These are phyloP conservation scores for Leptocoma aspasia DNA, from an alignment of 2,113 vertebrate genomes.

Conservation along the genomic window DNA sequence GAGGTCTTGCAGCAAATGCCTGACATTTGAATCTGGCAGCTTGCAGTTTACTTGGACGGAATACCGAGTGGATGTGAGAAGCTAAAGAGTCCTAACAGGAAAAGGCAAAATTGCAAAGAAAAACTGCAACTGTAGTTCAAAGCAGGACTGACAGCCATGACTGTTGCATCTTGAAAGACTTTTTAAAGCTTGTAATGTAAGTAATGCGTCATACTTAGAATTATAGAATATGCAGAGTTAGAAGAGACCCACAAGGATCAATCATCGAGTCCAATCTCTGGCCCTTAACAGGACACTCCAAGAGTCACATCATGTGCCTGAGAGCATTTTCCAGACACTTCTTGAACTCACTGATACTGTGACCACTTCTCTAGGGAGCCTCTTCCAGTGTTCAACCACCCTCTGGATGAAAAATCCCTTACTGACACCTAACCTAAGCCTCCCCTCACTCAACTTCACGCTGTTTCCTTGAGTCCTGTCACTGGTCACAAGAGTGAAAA, in stretches of 20 bases:
- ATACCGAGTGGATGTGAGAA: not conserved
- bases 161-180: not conserved
- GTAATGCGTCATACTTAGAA: not conserved
- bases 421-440: not conserved
- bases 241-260: not conserved
- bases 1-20: not conserved
- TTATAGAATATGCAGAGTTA: not conserved
- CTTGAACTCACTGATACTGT: too few relatives aligned
- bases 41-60: not conserved
- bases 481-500: not conserved
- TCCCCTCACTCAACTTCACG: not conserved
- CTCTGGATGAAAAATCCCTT: not conserved
- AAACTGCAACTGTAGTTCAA: not conserved
- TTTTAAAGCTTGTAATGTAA: not conserved
- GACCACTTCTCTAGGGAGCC: not conserved
- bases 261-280: accelerated
- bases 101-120: not conserved
- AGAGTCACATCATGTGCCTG: not conserved
- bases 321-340: not conserved
- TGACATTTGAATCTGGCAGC: not conserved
- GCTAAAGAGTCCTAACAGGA: not conserved
- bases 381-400: not conserved
- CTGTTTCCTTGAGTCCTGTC: not conserved
- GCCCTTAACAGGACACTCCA: too few relatives aligned
- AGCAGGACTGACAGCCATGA: not conserved